These are phyloP conservation scores for Alcedo atthis DNA, from an alignment of 2,797 vertebrate species.

Conservation along the genomic window DNA sequence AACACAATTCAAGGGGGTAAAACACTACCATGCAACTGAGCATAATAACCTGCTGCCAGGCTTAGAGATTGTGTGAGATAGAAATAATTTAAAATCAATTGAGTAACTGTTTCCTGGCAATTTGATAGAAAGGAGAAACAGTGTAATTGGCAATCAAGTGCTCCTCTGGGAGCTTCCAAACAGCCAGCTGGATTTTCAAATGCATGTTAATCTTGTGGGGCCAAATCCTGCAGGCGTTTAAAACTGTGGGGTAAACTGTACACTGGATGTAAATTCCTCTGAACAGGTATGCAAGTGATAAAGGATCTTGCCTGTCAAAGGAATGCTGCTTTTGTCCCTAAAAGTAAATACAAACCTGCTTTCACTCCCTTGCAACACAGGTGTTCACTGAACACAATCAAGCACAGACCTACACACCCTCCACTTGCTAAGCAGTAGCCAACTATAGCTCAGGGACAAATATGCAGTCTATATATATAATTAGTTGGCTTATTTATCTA, in stretches of 20 bases:
- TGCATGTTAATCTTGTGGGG: slow-evolving; percentile 69
- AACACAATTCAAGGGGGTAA: slow-evolving; percentile 63
- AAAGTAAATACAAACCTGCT: slow-evolving; percentile 36
- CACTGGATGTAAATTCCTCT: neutral
- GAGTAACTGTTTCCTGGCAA: slow-evolving; percentile 80
- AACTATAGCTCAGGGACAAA: slow-evolving; percentile 12
- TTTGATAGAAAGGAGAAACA: slow-evolving; percentile 79
- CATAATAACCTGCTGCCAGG: slow-evolving; percentile 69
- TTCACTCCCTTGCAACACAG: neutral
- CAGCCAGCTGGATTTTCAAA: slow-evolving; percentile 74
- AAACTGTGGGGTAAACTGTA: neutral
- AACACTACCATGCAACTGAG: slow-evolving; percentile 33
- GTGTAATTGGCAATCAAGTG: slow-evolving; percentile 77
- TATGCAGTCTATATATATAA: slow-evolving; percentile 42
- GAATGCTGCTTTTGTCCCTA: slow-evolving; percentile 22
- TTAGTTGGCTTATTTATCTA: slow-evolving; percentile 36
- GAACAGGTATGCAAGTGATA: neutral
- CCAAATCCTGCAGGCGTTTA: slow-evolving; percentile 32
- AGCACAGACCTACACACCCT: neutral
- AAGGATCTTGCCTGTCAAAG: neutral
- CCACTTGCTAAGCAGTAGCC: slow-evolving; percentile 19
- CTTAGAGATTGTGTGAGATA: slow-evolving; percentile 50
- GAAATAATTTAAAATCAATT: slow-evolving; percentile 79
- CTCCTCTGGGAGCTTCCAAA: slow-evolving; percentile 74
- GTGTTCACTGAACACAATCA: slow-evolving; percentile 12